Base-by-base conservation (phyloP, 2,113 vertebrate species). In the Choloepus hoffmanni region DNA sequence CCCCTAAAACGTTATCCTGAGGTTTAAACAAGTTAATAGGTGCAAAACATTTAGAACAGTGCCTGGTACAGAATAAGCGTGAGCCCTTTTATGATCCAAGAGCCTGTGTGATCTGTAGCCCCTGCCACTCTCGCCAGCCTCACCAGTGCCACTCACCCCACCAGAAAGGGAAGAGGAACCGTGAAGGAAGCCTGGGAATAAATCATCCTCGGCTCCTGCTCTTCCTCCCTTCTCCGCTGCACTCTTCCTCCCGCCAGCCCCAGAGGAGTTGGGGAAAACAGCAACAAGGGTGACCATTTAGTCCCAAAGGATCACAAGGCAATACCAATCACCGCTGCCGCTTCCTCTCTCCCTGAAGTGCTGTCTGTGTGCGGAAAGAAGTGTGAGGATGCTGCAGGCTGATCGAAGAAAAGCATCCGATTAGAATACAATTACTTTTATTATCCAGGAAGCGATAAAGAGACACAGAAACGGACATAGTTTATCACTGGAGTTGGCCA, bases 391-490 rank as follows among this genome's bases (percentile, higher is more conserved):
- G 0, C 36, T 21, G 62, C 14, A 2, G 36, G 2, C 58, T 0
- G 4, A 18, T 53, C 67, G 26, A 58, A 15, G 73, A 21, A 26
- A 36, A 55, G 26, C 36, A 28, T 62, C 68, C 1, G 0, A 74
- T 84, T 33, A 48, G 53, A 60, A n/a, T 12, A 18, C n/a, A 3
- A 0, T 33, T 11, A 89, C 65, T 90, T 36, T 85, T 70, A 67
- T 73, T 84, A 78, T 28, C 77, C 82, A 77, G 92, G 81, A 96
- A 96, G 85, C 53, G 36, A 9, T 90, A 85, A 88, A 95, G 76
- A 92, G 18, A 79, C 68, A 19, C 26, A 72, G 24, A 67, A 81
- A 86, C 65, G 77, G 40, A 15, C 8, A 70, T 33, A 3, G 11
- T 58, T 90, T 21, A 36, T 63, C 67, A 5, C 45, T 82, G 67